phyloP scores from a whole-genome alignment of 2,888 invertebrate genomes.

The Ophonus ardosiacus region DNA sequence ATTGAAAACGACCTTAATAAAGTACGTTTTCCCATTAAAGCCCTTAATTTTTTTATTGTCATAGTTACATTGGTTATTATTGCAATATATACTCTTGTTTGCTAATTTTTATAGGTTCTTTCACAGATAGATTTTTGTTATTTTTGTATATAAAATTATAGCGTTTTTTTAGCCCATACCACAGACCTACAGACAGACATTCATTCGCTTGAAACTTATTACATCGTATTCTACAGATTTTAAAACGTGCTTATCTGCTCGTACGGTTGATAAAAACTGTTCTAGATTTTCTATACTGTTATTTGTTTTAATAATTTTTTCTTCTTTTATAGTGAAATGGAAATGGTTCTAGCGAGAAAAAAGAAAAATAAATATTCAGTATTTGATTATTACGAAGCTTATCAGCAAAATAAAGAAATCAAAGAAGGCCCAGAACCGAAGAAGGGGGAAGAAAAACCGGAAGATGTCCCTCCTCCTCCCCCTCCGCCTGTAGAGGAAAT shows the following conservation, averaged over 20 bases:
- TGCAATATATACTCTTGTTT: too few relatives aligned
- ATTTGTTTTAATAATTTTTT: conserved; percentile 3
- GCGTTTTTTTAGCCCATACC: too few relatives aligned
- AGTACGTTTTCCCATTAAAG: too few relatives aligned
- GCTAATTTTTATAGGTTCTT: too few relatives aligned
- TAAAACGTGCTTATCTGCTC: not conserved
- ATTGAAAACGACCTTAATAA: too few relatives aligned
- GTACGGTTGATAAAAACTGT: not conserved
- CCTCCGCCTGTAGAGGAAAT: conserved; percentile 15
- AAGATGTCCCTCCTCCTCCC: not conserved
- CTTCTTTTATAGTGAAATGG: conserved; percentile 56
- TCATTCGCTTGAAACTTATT: too few relatives aligned
- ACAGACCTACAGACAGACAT: too few relatives aligned
- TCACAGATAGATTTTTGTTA: too few relatives aligned
- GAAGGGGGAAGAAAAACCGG: not conserved
- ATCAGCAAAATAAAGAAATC: conserved; percentile 61
- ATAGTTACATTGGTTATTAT: too few relatives aligned
- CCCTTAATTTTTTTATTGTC: too few relatives aligned
- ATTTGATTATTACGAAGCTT: conserved; percentile 61
- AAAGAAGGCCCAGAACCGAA: conserved; percentile 50
- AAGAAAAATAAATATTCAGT: conserved; percentile 51
- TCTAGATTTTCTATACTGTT: not conserved
- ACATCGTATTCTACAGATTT: too few relatives aligned
- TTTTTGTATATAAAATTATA: too few relatives aligned
- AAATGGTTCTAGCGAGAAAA: conserved; percentile 34